Evolutionary conservation across 92 coral and sea anemone species (phyloP).

Genomic region (Paramuricea clavata): DNA sequence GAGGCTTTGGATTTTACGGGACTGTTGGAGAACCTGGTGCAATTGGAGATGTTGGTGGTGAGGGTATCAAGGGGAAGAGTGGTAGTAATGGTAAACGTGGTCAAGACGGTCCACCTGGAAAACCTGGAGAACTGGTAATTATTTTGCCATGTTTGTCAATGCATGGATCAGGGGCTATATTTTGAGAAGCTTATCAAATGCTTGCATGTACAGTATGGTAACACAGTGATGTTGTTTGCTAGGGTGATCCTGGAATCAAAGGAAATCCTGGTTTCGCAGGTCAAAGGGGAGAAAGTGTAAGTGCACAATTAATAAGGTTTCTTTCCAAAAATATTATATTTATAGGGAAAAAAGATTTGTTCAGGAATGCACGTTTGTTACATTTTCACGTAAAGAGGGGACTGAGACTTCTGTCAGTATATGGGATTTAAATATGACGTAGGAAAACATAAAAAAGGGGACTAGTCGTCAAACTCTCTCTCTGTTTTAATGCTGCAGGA

Average conservation of each 20-base stretch:
- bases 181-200: too few relatives aligned
- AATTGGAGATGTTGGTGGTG: conserved; percentile 15
- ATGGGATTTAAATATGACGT: too few relatives aligned
- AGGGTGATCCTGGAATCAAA: conserved; percentile 66
- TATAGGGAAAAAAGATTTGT: too few relatives aligned
- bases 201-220: too few relatives aligned
- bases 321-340: not conserved
- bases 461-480: too few relatives aligned
- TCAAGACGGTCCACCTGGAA: conserved; percentile 54
- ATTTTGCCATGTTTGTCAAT: too few relatives aligned
- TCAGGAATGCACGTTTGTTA: too few relatives aligned
- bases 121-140: conserved; percentile 25
- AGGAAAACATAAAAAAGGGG: not conserved
- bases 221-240: not conserved
- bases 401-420: not conserved
- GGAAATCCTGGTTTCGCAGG: conserved; percentile 67
- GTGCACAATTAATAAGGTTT: not conserved
- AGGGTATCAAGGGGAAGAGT: conserved; percentile 23
- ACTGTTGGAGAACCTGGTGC: conserved; percentile 28
- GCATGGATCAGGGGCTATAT: too few relatives aligned
- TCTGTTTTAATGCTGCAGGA: too few relatives aligned
- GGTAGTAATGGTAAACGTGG: conserved; percentile 46
- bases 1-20: not conserved
- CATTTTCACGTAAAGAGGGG: not conserved
- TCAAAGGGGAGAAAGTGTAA: conserved; percentile 54